A percentile compares a stretch with the other conserved stretches of the same genome.
These are phyloP conservation scores for Pseudanteris insignis DNA, from an alignment of 2,888 invertebrate species.

Conservation along the genomic window DNA sequence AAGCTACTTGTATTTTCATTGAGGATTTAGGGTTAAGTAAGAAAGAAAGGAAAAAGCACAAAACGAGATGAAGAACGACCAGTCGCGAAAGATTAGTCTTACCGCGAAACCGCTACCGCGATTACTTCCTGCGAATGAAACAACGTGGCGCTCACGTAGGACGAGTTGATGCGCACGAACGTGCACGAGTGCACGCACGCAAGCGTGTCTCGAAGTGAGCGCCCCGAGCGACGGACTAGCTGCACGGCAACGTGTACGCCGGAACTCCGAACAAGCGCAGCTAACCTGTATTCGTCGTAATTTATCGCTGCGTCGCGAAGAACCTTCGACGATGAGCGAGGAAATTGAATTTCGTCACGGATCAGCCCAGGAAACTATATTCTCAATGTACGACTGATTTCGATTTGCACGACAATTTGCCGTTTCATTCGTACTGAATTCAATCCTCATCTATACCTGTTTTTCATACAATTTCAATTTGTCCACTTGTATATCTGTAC, in stretches of 20 bases:
- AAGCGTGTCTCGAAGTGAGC: constrained; percentile 2
- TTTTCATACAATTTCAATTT: too few relatives aligned
- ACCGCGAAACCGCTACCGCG: constrained; percentile 24
- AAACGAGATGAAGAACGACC: too few relatives aligned
- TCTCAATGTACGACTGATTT: neutral
- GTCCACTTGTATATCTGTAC: too few relatives aligned
- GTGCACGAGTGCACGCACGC: constrained; percentile 21
- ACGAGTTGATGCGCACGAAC: constrained; percentile 1
- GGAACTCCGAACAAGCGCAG: constrained; percentile 9
- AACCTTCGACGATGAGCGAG: constrained; percentile 2
- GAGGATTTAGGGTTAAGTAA: too few relatives aligned
- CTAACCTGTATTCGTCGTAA: constrained; percentile 9
- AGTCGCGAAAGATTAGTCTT: too few relatives aligned
- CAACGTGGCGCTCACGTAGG: constrained; percentile 12
- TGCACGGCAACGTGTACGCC: neutral
- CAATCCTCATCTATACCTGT: too few relatives aligned
- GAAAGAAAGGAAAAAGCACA: too few relatives aligned
- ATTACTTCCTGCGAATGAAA: constrained; percentile 29
- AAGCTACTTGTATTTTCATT: too few relatives aligned
- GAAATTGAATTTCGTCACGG: constrained; percentile 8
- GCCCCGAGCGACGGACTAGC: constrained; percentile 9
- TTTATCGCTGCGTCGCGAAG: constrained; percentile 8
- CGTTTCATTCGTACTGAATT: too few relatives aligned
- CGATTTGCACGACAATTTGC: neutral
- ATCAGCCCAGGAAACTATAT: too few relatives aligned